A percentile compares a stretch with the other conserved stretches of the same genome.
These are phyloP conservation scores for western clawed frog (Xenopus tropicalis) DNA, from an alignment of 2,113 vertebrate species.

Conservation along the genomic window UCB_Xtro_10.0 CM004448.2:150072001-150072500, in stretches of 20 bases:
- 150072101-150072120: conserved; percentile 61
- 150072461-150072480: no score
- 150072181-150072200: conserved; percentile 45
- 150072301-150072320: background rate
- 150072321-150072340: conserved; percentile 17
- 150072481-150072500: no score
- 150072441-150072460: no score
- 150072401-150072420: no score
- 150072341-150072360: conserved; percentile 16
- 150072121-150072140: conserved; percentile 55
- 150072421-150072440: no score
- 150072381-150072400: no score
- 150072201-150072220: conserved; percentile 54
- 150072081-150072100: conserved; percentile 60
- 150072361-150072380: background rate
- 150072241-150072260: conserved; percentile 41
- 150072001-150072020: background rate
- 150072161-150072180: conserved; percentile 56
- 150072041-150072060: conserved; percentile 58
- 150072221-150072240: conserved; percentile 44
- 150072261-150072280: background rate
- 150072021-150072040: conserved; percentile 51
- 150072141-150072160: conserved; percentile 57
- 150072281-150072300: background rate
- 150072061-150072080: conserved; percentile 60